Base-by-base conservation (phyloP, 2,113 vertebrate species). In the Chloroceryle aenea region DNA sequence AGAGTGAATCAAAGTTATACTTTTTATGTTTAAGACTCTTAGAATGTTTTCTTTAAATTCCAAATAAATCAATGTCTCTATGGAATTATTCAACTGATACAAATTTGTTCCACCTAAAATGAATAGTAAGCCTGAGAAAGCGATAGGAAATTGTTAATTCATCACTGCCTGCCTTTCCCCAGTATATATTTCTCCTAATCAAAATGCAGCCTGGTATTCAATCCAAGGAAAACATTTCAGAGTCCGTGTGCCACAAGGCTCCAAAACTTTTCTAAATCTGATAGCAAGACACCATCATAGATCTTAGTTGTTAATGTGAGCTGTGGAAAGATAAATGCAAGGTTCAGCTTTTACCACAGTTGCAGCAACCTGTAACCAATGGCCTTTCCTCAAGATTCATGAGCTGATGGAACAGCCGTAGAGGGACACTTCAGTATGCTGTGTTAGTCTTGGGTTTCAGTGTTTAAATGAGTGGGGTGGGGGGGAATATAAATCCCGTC, bases 71-170 rank as follows among this genome's bases (percentile, higher is more conserved):
- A 79, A 29, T 79, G 83, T 18, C 88, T 88, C 90, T 32, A 11
- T 36, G 73, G 95, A 96, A 90, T 96, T 87, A 67, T 78, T 78
- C 76, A 92, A 94, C 81, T 85, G 96, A 90, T 69, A 81, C 86
- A 93, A 94, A 93, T 93, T 90, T 92, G 58, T 92, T 97, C 80
- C 73, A 79, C 79, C 93, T 94, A 78, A 94, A 97, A 93, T 92
- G 71, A 96, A 96, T 81, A 63, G 90, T 50, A 64, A 76, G 62
- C 26, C 85, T 92, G 73, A 90, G 83, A 89, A 95, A 76, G 86
- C 4, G 9, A 95, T 87, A 90, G 96, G 93, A 96, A 95, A 93
- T 90, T 92, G 92, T 94, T 92, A 75, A 96, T 96, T 86, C 90
- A 84, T 97, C 96, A 96, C 78, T 93, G 83, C 93, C 74, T 64